These are phyloP conservation scores for Eupithecia inturbata DNA, from an alignment of 2,888 invertebrate species.

Conservation along the genomic window DNA sequence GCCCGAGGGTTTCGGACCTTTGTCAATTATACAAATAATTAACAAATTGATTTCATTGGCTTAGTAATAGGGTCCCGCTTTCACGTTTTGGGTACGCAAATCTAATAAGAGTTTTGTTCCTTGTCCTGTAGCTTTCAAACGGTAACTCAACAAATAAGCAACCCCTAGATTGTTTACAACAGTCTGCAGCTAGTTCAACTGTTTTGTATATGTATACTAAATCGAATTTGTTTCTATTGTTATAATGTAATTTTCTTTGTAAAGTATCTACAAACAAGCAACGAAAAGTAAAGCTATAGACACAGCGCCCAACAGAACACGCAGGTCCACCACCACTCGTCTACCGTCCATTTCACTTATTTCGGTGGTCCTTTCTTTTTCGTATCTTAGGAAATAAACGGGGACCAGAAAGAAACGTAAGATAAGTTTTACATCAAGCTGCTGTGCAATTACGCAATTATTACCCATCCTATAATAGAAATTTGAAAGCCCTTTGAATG, in stretches of 20 bases:
- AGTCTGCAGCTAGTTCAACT: background rate
- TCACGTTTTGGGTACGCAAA: no score
- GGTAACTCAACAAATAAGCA: background rate
- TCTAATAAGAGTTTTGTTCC: background rate
- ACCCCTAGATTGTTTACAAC: background rate
- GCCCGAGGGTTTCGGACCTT: no score
- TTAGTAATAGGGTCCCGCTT: no score
- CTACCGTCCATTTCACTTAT: background rate
- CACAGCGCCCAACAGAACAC: background rate
- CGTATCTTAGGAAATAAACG: background rate
- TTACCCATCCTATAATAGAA: no score
- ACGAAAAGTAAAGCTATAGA: no score
- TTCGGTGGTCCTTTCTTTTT: background rate
- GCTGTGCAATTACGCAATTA: no score
- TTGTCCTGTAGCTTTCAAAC: background rate
- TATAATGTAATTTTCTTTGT: no score
- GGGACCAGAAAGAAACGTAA: background rate
- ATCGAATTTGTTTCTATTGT: background rate
- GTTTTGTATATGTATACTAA: background rate
- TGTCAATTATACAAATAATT: no score
- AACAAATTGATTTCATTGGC: no score
- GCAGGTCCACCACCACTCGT: background rate
- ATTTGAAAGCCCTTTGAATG: no score
- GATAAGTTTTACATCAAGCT: background rate
- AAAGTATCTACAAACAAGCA: background rate